Percentiles rank a stretch among this genome's conserved stretches.
Conservation (phyloP, 1,140 invertebrate genomes). For the Zaprionus lachaisei region DNA sequence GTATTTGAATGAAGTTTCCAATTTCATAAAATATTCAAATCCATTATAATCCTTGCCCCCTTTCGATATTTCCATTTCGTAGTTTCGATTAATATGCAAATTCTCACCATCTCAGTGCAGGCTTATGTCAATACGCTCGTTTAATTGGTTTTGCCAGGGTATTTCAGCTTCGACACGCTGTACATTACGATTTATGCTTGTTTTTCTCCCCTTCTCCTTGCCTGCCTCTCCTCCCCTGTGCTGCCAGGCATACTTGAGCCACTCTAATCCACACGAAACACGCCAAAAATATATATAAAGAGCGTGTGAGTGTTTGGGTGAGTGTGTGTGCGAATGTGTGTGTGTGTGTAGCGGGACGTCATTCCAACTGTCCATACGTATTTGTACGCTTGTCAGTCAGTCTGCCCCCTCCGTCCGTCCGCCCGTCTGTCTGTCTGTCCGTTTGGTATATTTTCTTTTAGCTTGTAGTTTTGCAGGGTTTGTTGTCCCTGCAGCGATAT, state of each 20-base stretch:
- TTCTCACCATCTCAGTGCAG: background rate
- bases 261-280: conserved; percentile 70
- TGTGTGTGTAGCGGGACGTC: conserved; percentile 52
- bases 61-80: background rate
- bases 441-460: conserved; percentile 70
- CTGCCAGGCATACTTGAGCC: conserved; percentile 47
- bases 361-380: conserved; percentile 80
- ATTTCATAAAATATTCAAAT: background rate
- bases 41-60: background rate
- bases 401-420: conserved; percentile 38
- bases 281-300: conserved; percentile 51
- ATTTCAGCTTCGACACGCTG: conserved; percentile 18
- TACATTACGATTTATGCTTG: conserved; percentile 13
- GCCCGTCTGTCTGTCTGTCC: conserved; percentile 34
- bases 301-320: background rate
- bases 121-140: conserved; percentile 1
- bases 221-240: conserved; percentile 1
- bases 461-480: conserved; percentile 75
- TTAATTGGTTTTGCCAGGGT: conserved; percentile 17
- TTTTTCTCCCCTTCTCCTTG: conserved; percentile 6
- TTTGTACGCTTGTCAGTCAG: conserved; percentile 73
- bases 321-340: conserved; percentile 24
- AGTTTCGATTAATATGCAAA: conserved; percentile 1
- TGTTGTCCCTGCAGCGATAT: conserved; percentile 68
- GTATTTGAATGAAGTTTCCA: background rate